Conservation (phyloP, 2,797 vertebrate genomes). For the Iguana delicatissima region DNA sequence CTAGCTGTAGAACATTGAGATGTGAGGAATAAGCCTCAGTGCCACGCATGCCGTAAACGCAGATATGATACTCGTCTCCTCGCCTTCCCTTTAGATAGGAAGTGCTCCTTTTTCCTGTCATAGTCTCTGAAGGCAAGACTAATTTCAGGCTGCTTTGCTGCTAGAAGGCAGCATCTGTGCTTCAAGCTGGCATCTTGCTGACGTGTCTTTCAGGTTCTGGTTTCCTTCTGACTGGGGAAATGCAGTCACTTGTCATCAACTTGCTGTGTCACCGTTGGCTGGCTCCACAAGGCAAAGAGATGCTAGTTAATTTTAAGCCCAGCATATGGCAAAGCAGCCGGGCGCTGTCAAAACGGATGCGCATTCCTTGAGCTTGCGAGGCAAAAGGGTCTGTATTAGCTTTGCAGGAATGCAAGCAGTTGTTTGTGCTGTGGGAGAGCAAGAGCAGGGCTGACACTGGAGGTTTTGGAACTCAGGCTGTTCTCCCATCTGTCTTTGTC, state of each 20-base stretch:
- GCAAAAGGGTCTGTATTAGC: not conserved
- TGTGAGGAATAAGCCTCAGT: not conserved
- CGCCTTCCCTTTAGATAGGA: not conserved
- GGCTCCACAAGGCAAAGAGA: not conserved
- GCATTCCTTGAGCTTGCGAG: slow-evolving; percentile 13
- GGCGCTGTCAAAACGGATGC: slow-evolving; percentile 10
- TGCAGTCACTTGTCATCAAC: not conserved
- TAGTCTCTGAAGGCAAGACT: not conserved
- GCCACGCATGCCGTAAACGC: not conserved
- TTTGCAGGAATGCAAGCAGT: not conserved
- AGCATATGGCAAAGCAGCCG: slow-evolving; percentile 10
- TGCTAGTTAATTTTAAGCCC: slow-evolving; percentile 3
- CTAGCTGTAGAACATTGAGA: not conserved
- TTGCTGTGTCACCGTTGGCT: not conserved
- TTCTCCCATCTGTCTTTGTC: slow-evolving; percentile 1
- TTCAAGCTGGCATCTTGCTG: not conserved
- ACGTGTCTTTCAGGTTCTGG: not conserved
- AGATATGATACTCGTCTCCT: too few species aligned
- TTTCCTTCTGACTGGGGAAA: slow-evolving; percentile 21
- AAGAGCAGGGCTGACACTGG: not conserved
- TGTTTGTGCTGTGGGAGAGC: not conserved
- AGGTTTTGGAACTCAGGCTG: not conserved
- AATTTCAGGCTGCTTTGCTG: not conserved
- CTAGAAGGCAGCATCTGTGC: not conserved
- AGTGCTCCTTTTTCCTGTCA: not conserved